Evolutionary conservation across 2,888 invertebrate species (phyloP), one percentile per base, ranked within the genome.

Genomic region (Orthosia gothica): DNA sequence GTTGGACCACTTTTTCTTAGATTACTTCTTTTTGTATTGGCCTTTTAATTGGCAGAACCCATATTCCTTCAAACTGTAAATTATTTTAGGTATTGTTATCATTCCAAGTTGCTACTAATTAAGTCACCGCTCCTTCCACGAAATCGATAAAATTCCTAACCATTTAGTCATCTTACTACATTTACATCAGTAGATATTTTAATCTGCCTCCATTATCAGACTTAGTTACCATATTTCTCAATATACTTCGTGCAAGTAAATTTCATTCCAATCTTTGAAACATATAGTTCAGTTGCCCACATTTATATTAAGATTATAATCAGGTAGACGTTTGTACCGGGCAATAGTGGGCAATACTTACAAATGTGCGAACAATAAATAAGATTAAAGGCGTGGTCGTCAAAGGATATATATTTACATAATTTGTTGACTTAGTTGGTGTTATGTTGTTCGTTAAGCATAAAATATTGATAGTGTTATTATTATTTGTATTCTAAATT

Each of bases 251-350:
- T 70, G 54, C 62, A 74, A 63, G 45, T 62, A 67, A 78, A 81
- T 73, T 70, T 72, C 47, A 81, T 71, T 81, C 81, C 68, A 68
- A 83, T 78, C 84, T 77, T 59, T 64, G 13, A 23, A 69, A 69
- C 67, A 70, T 81, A 71, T 85, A 85, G 75, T 78, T 68, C 68
- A 78, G 72, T 64, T 73, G 57, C 63, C 66, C 59, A 77, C 64
- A 75, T 79, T 82, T 69, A 80, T 57, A 71, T 68, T 58, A 64
- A 64, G 86, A 83, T 85, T 85, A 75, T 61, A 61, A 85, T 85
- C 86, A 64, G 66, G 32, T 54, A 26, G 74, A 69, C 66, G 55
- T 61, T 79, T 75, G 70, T 66, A 40, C 59, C 3, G 65, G 63
- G 32, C 66, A 55, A 65, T 62, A 66, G 32, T 50, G 49, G 57